A percentile compares a stretch with the other conserved stretches of the same genome.
Conservation (phyloP, 2,797 vertebrate genomes). For the Poecilia gillii region DNA sequence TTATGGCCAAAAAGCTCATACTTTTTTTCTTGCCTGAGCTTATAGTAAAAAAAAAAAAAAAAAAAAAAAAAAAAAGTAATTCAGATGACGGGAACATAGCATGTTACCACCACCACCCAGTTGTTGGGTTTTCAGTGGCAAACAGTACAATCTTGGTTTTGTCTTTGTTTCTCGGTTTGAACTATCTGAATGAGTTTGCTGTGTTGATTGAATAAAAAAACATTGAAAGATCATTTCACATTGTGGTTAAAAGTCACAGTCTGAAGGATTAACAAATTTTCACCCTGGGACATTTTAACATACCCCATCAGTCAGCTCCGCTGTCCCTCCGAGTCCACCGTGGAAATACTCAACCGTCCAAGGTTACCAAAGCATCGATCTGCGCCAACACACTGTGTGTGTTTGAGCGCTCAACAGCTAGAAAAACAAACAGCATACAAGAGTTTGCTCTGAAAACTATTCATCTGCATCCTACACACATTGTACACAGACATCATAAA, state of each 20-base stretch:
- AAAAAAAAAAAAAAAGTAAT: not conserved
- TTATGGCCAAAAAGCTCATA: not conserved
- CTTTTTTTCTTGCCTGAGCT: not conserved
- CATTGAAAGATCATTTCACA: not conserved
- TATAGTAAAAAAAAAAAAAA: not conserved
- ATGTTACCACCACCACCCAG: not conserved
- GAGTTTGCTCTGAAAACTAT: conserved; percentile 40
- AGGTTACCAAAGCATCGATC: conserved; percentile 40
- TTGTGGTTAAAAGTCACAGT: not conserved
- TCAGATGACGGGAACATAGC: not conserved
- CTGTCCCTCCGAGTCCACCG: conserved; percentile 20
- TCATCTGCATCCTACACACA: conserved; percentile 25
- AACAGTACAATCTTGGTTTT: not conserved
- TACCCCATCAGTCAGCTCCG: conserved; percentile 2
- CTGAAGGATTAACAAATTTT: not conserved
- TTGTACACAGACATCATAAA: conserved; percentile 12
- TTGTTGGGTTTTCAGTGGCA: not conserved
- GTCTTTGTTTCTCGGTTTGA: not conserved
- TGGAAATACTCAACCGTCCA: conserved; percentile 33
- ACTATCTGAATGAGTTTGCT: not conserved
- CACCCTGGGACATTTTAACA: conserved; percentile 2
- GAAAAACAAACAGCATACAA: conserved; percentile 14
- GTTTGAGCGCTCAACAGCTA: conserved; percentile 29
- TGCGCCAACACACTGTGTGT: conserved; percentile 32
- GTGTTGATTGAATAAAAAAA: not conserved